Evolutionary conservation across 1,140 invertebrate genomes (phyloP).

Genomic region (Oryzaephilus surinamensis): DNA sequence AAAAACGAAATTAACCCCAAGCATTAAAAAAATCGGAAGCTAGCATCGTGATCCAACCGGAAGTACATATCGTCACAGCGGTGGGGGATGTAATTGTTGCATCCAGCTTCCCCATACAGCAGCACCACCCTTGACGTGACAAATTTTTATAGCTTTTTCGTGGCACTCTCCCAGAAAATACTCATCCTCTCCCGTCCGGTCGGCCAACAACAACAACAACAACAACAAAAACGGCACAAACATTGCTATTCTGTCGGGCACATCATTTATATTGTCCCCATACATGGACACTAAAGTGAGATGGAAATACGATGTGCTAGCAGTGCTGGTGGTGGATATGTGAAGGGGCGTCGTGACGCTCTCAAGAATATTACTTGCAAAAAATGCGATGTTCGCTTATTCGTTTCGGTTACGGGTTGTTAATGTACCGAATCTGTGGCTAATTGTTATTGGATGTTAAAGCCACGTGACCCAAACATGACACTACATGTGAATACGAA

Average conservation of each 20-base stretch:
- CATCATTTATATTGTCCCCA: too few species aligned
- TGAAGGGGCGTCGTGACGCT: not conserved
- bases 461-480: conserved; percentile 25
- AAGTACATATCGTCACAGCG: conserved; percentile 30
- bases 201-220: not conserved
- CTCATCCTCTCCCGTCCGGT: not conserved
- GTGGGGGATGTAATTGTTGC: conserved; percentile 28
- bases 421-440: conserved; percentile 34
- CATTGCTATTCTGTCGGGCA: too few species aligned
- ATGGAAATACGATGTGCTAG: too few species aligned
- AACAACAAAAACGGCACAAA: too few species aligned
- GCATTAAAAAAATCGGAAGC: conserved; percentile 16
- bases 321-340: not conserved
- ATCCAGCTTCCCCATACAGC: conserved; percentile 14
- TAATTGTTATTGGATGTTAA: conserved; percentile 35
- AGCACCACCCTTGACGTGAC: conserved; percentile 26
- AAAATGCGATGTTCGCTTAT: conserved; percentile 15
- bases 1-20: not conserved
- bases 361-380: conserved; percentile 17
- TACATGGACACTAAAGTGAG: too few species aligned
- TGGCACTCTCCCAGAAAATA: conserved; percentile 10
- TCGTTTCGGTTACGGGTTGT: conserved; percentile 24
- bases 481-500: conserved; percentile 9
- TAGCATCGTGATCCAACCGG: conserved; percentile 20
- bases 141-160: conserved; percentile 32